These are phyloP conservation scores for Drosophila pectinifera DNA, from an alignment of 1,140 invertebrate genomes.

Conservation along the genomic window DNA sequence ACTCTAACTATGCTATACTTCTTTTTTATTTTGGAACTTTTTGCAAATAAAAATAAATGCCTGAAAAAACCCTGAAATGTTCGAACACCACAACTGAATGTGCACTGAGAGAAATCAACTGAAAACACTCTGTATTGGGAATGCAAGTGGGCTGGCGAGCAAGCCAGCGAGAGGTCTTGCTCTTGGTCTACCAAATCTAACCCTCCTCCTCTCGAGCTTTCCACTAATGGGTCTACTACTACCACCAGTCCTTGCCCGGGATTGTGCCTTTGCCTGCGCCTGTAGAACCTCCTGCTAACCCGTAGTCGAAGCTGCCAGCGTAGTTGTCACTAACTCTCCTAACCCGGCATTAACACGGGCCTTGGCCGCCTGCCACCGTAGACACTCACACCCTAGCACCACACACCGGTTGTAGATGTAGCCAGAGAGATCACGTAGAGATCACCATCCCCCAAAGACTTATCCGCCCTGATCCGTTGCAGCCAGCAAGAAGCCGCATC, in stretches of 20 bases:
- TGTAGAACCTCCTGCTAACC: constrained; percentile 27
- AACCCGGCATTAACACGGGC: constrained; percentile 10
- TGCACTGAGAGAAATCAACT: constrained; percentile 18
- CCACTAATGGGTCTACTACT: constrained; percentile 25
- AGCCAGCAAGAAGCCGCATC: constrained; percentile 30
- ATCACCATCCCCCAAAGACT: constrained; percentile 21
- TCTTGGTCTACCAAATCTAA: constrained; percentile 26
- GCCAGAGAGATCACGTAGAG: constrained; percentile 4
- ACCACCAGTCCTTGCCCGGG: constrained; percentile 13
- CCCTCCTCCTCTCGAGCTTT: constrained; percentile 19
- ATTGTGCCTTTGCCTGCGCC: constrained; percentile 29
- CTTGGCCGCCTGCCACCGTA: constrained; percentile 6
- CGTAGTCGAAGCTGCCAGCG: constrained; percentile 2
- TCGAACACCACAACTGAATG: constrained; percentile 34
- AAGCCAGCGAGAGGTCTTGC: constrained; percentile 8
- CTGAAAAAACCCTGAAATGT: constrained; percentile 35
- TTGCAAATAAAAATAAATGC: constrained; percentile 50
- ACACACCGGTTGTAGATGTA: constrained; percentile 23
- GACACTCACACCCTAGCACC: constrained; percentile 18
- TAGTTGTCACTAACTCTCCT: constrained; percentile 35
- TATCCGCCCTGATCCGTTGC: constrained; percentile 43
- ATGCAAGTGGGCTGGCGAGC: constrained; percentile 13
- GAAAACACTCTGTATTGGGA: constrained; percentile 25
- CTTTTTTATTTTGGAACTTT: constrained; percentile 32
- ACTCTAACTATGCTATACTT: constrained; percentile 42